Percentiles rank a stretch among this genome's conserved stretches.
These are phyloP conservation scores for Caenorhabditis doughertyi DNA, from an alignment of 2,888 invertebrate genomes.

Conservation along the genomic window DNA sequence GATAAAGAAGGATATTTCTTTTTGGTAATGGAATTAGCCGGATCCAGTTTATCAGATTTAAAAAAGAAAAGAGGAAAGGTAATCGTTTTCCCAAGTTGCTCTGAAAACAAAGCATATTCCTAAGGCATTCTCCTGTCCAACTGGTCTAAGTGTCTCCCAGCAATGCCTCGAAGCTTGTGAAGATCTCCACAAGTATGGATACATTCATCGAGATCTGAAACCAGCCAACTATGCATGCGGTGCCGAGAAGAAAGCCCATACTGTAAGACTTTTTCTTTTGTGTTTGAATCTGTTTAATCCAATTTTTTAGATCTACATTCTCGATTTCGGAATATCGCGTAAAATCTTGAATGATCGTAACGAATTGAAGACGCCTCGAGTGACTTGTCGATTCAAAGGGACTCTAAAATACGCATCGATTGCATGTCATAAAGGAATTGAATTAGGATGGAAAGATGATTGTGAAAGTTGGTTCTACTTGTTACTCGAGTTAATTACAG, in stretches of 20 bases:
- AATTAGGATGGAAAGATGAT: constrained; percentile 78
- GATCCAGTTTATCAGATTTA: constrained; percentile 75
- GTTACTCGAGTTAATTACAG: constrained; percentile 73
- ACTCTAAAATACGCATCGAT: constrained; percentile 79
- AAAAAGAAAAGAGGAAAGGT: constrained; percentile 63
- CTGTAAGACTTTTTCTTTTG: neutral
- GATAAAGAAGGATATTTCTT: constrained; percentile 73
- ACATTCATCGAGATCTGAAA: constrained; percentile 79
- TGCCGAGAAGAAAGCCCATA: constrained; percentile 50
- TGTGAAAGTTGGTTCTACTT: constrained; percentile 81
- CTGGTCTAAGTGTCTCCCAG: constrained; percentile 70
- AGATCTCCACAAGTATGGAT: constrained; percentile 78
- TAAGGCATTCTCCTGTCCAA: constrained; percentile 72
- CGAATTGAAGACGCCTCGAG: constrained; percentile 72
- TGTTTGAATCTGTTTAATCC: neutral
- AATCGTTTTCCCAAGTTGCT: too few species aligned
- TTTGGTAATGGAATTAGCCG: constrained; percentile 77
- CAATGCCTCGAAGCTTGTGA: constrained; percentile 80
- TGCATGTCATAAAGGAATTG: constrained; percentile 72
- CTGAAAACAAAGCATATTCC: constrained; percentile 55
- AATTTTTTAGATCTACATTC: constrained; percentile 71
- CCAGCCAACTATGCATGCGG: constrained; percentile 79
- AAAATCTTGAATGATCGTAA: constrained; percentile 72
- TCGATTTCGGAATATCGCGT: constrained; percentile 80
- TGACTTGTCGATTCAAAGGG: constrained; percentile 74